Conservation (phyloP, 2,797 vertebrate genomes). For the Muscicapa comitata region DNA sequence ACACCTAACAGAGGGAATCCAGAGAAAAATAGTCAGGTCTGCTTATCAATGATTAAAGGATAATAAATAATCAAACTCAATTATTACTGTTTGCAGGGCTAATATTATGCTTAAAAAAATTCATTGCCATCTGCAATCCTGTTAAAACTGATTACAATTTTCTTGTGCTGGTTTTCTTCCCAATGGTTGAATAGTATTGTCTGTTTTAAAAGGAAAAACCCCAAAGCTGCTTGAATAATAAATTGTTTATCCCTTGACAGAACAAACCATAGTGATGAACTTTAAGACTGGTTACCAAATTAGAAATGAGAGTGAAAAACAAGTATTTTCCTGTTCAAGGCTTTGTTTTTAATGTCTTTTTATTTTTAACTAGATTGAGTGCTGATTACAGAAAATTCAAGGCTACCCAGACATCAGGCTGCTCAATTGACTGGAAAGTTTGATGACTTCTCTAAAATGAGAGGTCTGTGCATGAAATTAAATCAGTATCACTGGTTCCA, state of each 20-base stretch:
- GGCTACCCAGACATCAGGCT: constrained; percentile 35
- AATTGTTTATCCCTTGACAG: constrained; percentile 26
- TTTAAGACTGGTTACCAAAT: constrained; percentile 27
- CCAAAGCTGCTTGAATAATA: background rate
- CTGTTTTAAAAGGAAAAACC: background rate
- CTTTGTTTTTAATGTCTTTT: background rate
- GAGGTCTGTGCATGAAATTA: background rate
- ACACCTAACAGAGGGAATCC: background rate
- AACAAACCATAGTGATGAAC: constrained; percentile 42
- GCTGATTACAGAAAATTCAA: constrained; percentile 48
- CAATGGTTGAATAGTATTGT: background rate
- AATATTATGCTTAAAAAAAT: constrained; percentile 31
- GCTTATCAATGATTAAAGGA: background rate
- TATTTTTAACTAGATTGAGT: constrained; percentile 53
- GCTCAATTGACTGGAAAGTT: constrained; percentile 44
- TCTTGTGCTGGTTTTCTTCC: background rate
- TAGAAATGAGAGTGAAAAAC: constrained; percentile 26
- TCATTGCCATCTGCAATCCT: constrained; percentile 21
- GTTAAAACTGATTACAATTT: background rate
- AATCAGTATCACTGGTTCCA: background rate
- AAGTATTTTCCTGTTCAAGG: constrained; percentile 33
- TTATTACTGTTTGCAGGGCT: constrained; percentile 1
- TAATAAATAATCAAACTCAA: background rate
- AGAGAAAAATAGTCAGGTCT: background rate
- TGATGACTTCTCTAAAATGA: constrained; percentile 53